phyloP scores from a whole-genome alignment of 2,113 vertebrate genomes.

The Engraulis encrasicolus region DNA sequence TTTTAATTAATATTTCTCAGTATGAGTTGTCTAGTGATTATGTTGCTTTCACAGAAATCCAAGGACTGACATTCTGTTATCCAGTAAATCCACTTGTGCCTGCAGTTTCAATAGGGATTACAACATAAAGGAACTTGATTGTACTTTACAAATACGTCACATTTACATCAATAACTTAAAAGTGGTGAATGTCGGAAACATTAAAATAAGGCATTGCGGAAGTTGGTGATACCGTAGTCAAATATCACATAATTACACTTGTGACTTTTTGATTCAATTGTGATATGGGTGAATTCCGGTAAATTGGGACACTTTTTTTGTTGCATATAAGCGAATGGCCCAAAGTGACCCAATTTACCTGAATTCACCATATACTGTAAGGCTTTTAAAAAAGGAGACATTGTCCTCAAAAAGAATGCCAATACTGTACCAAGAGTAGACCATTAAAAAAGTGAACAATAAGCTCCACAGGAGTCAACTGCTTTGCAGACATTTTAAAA shows the following conservation, averaged over 20 bases:
- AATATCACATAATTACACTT: neutral
- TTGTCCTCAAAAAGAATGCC: neutral
- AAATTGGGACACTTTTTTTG: no score
- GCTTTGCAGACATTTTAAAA: slow-evolving; percentile 55
- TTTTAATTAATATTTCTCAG: neutral
- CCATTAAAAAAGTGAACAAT: slow-evolving; percentile 46
- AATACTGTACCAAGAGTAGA: slow-evolving; percentile 31
- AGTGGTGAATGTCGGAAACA: neutral
- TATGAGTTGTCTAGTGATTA: neutral
- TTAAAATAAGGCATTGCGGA: neutral
- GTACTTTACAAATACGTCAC: neutral
- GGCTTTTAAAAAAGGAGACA: neutral
- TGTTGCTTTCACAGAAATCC: neutral
- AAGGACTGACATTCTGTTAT: neutral
- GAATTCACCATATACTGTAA: no score
- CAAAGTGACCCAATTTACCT: no score
- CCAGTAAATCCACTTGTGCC: neutral
- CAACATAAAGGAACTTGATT: neutral
- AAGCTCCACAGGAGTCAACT: slow-evolving; percentile 76
- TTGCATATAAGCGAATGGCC: no score
- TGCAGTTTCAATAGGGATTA: neutral
- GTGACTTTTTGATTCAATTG: neutral
- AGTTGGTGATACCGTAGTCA: neutral
- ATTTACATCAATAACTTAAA: neutral
- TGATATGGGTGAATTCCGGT: no score